Conservation (phyloP, 2,888 invertebrate genomes). For the Drosophila basisetae region DNA sequence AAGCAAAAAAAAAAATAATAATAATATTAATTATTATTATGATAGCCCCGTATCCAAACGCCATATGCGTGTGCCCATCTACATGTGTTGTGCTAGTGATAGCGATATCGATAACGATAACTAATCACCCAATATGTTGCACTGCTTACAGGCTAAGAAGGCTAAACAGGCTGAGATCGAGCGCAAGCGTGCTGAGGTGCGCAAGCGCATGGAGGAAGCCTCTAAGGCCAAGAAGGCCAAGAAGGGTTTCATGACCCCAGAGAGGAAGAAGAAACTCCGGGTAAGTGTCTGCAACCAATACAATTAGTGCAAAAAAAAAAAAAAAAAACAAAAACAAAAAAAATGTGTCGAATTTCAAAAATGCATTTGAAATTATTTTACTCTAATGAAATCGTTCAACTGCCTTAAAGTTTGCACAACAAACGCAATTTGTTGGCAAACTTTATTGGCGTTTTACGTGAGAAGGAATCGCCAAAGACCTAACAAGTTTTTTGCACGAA, state of each 20-base stretch:
- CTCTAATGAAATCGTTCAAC: not conserved
- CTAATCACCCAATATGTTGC: slow-evolving; percentile 19
- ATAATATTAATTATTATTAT: not conserved
- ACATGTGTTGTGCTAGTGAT: slow-evolving; percentile 27
- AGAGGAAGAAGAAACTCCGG: slow-evolving; percentile 99
- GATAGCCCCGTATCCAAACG: slow-evolving; percentile 5
- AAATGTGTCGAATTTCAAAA: not conserved
- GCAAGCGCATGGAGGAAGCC: slow-evolving; percentile 99
- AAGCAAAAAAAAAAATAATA: not conserved
- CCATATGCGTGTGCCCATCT: slow-evolving; percentile 57
- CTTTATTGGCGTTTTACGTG: not conserved
- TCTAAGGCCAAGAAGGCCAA: slow-evolving; percentile 99
- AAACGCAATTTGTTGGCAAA: not conserved
- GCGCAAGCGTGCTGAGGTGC: slow-evolving; percentile 99
- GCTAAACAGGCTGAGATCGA: slow-evolving; percentile 99
- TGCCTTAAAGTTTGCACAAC: not conserved
- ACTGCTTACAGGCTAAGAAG: slow-evolving; percentile 92
- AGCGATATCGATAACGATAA: slow-evolving; percentile 16
- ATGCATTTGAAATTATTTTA: not conserved
- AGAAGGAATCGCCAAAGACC: not conserved
- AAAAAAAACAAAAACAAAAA: not conserved
- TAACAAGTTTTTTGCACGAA: not conserved
- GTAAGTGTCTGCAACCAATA: slow-evolving; percentile 87
- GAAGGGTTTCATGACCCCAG: slow-evolving; percentile 99
- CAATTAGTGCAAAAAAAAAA: too few species aligned